Percentiles rank a stretch among this genome's conserved stretches.
phyloP scores from a whole-genome alignment of 2,888 invertebrate species.

The Thecocarcelia acutangulata region DNA sequence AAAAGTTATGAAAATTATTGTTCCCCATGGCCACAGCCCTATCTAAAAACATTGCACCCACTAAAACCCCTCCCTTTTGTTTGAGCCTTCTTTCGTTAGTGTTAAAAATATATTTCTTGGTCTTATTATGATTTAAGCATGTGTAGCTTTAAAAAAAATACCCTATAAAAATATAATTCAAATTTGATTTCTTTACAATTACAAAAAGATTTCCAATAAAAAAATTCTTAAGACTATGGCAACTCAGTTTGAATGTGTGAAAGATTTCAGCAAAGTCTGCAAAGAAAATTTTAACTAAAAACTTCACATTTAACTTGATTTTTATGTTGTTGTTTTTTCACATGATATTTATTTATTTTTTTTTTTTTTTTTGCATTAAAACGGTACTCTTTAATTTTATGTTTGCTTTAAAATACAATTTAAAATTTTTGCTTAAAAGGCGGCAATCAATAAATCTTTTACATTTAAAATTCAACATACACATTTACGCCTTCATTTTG shows the following conservation, averaged over 20 bases:
- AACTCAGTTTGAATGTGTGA: conserved; percentile 8
- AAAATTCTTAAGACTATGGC: not conserved
- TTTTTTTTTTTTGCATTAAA: conserved; percentile 16
- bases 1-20: too few species aligned
- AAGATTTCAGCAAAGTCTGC: conserved; percentile 22
- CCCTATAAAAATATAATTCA: too few species aligned
- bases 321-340: conserved; percentile 31
- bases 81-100: too few species aligned
- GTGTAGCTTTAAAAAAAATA: too few species aligned
- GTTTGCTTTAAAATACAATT: not conserved
- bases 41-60: too few species aligned
- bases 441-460: conserved; percentile 43
- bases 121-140: too few species aligned
- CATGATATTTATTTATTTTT: too few species aligned
- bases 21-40: too few species aligned
- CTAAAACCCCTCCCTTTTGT: too few species aligned
- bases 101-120: too few species aligned
- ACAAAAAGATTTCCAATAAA: too few species aligned
- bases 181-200: too few species aligned
- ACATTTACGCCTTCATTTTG: conserved; percentile 29
- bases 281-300: conserved; percentile 39
- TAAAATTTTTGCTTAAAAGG: conserved; percentile 2
- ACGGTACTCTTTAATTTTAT: conserved; percentile 42
- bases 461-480: conserved; percentile 4
- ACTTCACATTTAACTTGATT: conserved; percentile 47